Base-by-base conservation (phyloP, 2,113 vertebrate genomes). In the Corythoichthys intestinalis region DNA sequence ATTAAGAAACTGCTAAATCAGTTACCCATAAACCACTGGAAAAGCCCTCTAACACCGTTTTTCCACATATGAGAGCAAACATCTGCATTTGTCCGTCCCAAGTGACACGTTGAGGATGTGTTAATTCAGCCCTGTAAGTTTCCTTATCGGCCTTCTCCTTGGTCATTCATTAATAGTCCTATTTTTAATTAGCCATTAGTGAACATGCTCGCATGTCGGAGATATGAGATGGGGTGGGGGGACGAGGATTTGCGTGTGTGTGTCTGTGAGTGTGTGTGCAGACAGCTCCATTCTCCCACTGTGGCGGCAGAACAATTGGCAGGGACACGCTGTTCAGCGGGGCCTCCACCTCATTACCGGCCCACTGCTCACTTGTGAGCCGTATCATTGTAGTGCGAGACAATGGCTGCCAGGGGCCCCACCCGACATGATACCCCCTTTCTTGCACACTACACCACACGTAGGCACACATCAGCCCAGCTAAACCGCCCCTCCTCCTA, bases 151-250 rank as follows among this genome's bases (percentile, higher is more conserved):
- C 78, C 67, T 69, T 77, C 20, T 66, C 77, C 85, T 77, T 74
- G 84, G 79, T 77, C 85, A 80, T 88, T 90, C 89, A 91, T 91
- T 91, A 91, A 89, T 88, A 82, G 89, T 76, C 76, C 78, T 82
- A 79, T 91, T 91, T 8, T 91, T 93, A 93, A 93, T 92, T 91
- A 91, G 88, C 83, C 79, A 91, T 93, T 92, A 91, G 88, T 76
- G 82, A 90, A 91, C 89, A 89, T 85, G 84, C 85, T 89, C 78
- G 83, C 79, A 80, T 90, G 89, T 90, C 86, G 89, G 76, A 85
- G 90, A 91, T 87, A 91, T 81, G 84, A 88, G 72, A 72, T 65
- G 79, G 70, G 58, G 56, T 28, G 77, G 39, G 20, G 66, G 63
- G 20, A 12, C 37, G 37, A 57, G 64, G 50, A 69, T 50, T 53